These are phyloP conservation scores for Macropis europaea DNA, from an alignment of 2,888 invertebrate genomes.

Conservation along the genomic window DNA sequence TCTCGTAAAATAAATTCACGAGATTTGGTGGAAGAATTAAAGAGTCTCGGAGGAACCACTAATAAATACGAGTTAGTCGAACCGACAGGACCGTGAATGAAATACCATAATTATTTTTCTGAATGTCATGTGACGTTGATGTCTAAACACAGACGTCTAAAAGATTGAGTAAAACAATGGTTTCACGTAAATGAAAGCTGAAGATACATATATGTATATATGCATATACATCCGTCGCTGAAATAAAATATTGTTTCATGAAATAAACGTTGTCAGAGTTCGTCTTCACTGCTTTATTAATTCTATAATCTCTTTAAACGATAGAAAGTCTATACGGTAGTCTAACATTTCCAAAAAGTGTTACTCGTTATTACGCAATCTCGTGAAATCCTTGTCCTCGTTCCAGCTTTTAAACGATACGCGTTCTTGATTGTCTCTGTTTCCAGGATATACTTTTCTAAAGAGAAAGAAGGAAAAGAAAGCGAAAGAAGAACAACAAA, in stretches of 20 bases:
- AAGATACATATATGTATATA: slow-evolving; percentile 2
- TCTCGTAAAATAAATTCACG: slow-evolving; percentile 79
- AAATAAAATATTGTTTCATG: slow-evolving; percentile 7
- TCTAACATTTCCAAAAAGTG: neutral
- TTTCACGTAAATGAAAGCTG: neutral
- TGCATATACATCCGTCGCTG: too few species aligned
- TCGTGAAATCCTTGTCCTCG: neutral
- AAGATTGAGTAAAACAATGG: neutral
- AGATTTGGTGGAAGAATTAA: slow-evolving; percentile 80
- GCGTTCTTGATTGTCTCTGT: neutral
- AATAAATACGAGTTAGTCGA: slow-evolving; percentile 81
- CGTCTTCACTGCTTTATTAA: neutral
- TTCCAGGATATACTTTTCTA: neutral
- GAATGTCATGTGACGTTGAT: neutral
- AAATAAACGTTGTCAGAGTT: neutral
- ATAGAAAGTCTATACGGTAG: neutral
- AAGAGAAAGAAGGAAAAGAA: neutral
- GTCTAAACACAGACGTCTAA: neutral
- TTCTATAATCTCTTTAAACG: neutral
- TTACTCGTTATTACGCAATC: neutral
- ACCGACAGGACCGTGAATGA: slow-evolving; percentile 59
- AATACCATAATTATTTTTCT: neutral
- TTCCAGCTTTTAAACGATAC: neutral
- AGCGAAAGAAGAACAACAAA: neutral
- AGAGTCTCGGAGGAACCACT: slow-evolving; percentile 80